Evolutionary conservation across 2,888 invertebrate genomes (phyloP).

Genomic region (Rapana venosa): DNA sequence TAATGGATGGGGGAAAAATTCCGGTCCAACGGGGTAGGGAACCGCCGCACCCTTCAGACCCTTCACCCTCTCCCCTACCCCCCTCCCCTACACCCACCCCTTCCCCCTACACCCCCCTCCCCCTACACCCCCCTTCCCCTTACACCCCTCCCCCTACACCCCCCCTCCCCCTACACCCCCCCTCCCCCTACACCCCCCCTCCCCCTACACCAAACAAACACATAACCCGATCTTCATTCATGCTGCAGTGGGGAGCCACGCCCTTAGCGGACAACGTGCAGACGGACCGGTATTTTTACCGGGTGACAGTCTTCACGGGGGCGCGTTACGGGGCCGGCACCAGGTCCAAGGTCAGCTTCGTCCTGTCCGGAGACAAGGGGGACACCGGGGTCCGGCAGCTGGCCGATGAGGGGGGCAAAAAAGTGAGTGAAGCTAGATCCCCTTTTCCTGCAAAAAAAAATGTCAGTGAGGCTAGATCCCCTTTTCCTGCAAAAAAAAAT

Average conservation of each 20-base stretch:
- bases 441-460: no score
- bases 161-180: not conserved
- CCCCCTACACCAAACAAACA: not conserved
- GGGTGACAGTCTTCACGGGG: constrained; percentile 78
- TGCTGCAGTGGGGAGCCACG: constrained; percentile 75
- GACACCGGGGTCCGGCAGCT: constrained; percentile 74
- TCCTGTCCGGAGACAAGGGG: constrained; percentile 72
- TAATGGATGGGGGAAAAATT: no score
- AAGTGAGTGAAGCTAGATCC: constrained; percentile 57
- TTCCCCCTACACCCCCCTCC: no score
- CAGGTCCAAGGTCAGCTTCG: constrained; percentile 70
- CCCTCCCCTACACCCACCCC: no score
- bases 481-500: no score
- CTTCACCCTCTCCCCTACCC: no score
- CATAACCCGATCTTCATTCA: not conserved
- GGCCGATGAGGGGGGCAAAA: constrained; percentile 70
- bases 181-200: not conserved
- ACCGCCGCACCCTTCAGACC: no score
- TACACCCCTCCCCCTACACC: not conserved
- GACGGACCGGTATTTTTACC: constrained; percentile 77
- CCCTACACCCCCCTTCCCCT: no score
- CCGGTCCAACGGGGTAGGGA: no score
- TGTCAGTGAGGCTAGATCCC: no score
- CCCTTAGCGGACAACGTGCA: constrained; percentile 78
- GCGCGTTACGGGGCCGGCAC: constrained; percentile 70